A percentile compares a stretch with the other conserved stretches of the same genome.
phyloP scores from a whole-genome alignment of 1,140 invertebrate species.

The Drosophila willistoni region DNA sequence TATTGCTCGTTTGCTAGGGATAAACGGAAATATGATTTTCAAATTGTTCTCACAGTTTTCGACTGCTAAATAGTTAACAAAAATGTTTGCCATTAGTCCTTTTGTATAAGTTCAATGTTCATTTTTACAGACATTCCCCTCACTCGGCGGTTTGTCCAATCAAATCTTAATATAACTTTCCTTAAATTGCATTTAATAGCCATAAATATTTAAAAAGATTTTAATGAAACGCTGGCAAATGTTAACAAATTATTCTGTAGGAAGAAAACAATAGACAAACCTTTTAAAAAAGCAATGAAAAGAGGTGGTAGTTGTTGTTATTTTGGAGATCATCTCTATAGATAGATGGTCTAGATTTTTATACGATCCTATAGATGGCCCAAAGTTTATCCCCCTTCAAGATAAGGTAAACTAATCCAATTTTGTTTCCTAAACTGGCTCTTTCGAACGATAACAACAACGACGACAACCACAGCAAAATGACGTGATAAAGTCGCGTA shows the following conservation, averaged over 20 bases:
- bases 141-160: constrained; percentile 55
- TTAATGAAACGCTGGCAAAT: not conserved
- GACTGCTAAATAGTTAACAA: constrained; percentile 62
- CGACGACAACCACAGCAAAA: constrained; percentile 38
- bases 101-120: constrained; percentile 57
- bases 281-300: no score
- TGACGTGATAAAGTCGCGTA: constrained; percentile 77
- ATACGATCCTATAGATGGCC: no score
- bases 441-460: no score
- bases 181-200: no score
- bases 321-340: no score
- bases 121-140: constrained; percentile 66
- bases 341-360: no score
- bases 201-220: no score
- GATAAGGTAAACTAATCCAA: no score
- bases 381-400: no score
- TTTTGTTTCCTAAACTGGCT: constrained; percentile 19
- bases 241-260: no score
- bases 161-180: constrained; percentile 1
- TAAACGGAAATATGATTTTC: constrained; percentile 55
- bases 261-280: no score
- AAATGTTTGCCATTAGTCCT: constrained; percentile 14
- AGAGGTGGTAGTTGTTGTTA: no score
- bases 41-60: constrained; percentile 72
- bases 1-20: constrained; percentile 72